Evolutionary conservation across 2,888 invertebrate species (phyloP).

Genomic region (Macropis europaea): DNA sequence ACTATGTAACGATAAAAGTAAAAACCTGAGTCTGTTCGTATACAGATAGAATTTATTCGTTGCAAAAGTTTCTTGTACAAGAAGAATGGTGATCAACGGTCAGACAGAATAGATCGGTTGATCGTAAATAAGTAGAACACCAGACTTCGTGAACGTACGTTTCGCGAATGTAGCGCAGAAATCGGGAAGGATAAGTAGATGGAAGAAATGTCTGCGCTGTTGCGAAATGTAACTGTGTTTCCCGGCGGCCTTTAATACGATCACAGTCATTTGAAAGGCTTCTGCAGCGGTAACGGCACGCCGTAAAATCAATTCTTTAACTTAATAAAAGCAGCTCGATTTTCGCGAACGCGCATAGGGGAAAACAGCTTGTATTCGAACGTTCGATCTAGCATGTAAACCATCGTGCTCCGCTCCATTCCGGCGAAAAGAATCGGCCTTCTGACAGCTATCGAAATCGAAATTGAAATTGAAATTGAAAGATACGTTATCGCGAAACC

Average conservation of each 20-base stretch:
- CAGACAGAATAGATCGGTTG: too few relatives aligned
- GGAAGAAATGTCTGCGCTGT: not conserved
- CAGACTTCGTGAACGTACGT: too few relatives aligned
- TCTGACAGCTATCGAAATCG: too few relatives aligned
- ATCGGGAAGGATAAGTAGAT: not conserved
- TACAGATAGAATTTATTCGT: too few relatives aligned
- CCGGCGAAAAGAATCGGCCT: not conserved
- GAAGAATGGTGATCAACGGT: too few relatives aligned
- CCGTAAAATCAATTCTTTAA: constrained; percentile 45
- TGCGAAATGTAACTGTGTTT: constrained; percentile 12
- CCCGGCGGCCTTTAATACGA: constrained; percentile 35
- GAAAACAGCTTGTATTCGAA: not conserved
- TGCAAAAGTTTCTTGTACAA: too few relatives aligned
- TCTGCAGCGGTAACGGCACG: constrained; percentile 21
- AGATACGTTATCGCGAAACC: too few relatives aligned
- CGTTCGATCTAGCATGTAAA: not conserved
- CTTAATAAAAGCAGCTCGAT: constrained; percentile 27
- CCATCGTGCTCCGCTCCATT: not conserved
- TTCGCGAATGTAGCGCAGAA: not conserved
- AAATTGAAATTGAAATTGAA: too few relatives aligned
- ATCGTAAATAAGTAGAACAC: too few relatives aligned
- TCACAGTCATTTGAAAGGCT: constrained; percentile 39
- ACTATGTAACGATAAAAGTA: too few relatives aligned
- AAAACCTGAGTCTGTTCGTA: too few relatives aligned
- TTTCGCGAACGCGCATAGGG: not conserved